Percentiles rank a stretch among this genome's conserved stretches.
phyloP scores from a whole-genome alignment of 2,797 vertebrate genomes.

The Enteromius argenteus region DNA sequence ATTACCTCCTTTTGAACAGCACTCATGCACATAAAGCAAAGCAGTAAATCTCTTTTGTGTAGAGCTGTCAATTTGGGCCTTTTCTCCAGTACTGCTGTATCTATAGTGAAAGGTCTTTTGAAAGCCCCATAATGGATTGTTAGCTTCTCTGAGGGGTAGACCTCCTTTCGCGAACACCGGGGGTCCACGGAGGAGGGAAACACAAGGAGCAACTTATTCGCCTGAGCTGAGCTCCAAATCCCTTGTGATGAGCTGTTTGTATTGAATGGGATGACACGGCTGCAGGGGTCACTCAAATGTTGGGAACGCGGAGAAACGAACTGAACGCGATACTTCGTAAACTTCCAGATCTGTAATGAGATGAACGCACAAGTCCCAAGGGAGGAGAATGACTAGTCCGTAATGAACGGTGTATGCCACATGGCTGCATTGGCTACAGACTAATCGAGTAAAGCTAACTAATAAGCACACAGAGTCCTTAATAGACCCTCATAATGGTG shows the following conservation, averaged over 20 bases:
- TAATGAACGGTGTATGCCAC: slow-evolving; percentile 35
- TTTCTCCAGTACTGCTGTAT: slow-evolving; percentile 60
- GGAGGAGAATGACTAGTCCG: slow-evolving; percentile 19
- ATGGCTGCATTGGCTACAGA: slow-evolving; percentile 26
- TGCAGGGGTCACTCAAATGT: slow-evolving; percentile 42
- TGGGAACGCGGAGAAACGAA: not conserved
- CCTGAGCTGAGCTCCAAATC: slow-evolving; percentile 52
- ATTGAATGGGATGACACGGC: slow-evolving; percentile 56
- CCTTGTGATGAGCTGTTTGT: slow-evolving; percentile 59
- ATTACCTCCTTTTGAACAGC: slow-evolving; percentile 63
- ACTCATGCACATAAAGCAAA: slow-evolving; percentile 65
- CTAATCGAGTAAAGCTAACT: slow-evolving; percentile 38
- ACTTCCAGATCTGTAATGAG: slow-evolving; percentile 2
- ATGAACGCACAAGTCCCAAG: not conserved
- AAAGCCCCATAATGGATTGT: slow-evolving; percentile 63
- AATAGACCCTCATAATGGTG: slow-evolving; percentile 27
- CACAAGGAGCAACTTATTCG: slow-evolving; percentile 60
- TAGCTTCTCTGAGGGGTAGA: slow-evolving; percentile 63
- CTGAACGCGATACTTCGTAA: not conserved
- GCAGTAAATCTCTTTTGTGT: slow-evolving; percentile 66
- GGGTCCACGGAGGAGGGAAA: slow-evolving; percentile 60
- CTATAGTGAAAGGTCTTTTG: slow-evolving; percentile 65
- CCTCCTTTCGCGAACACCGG: slow-evolving; percentile 60
- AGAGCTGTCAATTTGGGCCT: slow-evolving; percentile 61
- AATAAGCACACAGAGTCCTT: slow-evolving; percentile 21